Base-by-base conservation (phyloP, 2,888 invertebrate genomes). In the Chrysolina haemoptera region DNA sequence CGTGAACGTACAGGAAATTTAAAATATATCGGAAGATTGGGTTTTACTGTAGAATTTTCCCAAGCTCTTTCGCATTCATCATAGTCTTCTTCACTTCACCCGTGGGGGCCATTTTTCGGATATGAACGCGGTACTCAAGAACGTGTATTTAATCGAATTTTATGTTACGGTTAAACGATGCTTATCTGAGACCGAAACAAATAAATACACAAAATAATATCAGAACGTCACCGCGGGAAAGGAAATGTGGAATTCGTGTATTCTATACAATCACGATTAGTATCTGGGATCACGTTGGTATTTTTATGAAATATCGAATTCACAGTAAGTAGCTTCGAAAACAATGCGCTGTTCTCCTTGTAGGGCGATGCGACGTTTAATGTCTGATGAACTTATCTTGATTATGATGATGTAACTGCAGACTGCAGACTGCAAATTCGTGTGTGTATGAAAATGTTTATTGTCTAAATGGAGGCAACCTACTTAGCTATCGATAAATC, bases 131-230 rank as follows among this genome's bases (percentile, higher is more conserved):
- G 50, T 18, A n/a, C 12, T 59, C 35, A 59, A 35, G 59, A 59
- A 9, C n/a, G 59, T 2, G 27, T 35, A 35, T 10, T 66, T 27
- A 66, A 50, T 43, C 27, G 65, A 46, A 48, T 65, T 65, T 66
- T 50, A 18, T 50, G 50, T 66, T 50, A 50, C 18, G 50, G 50
- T n/a, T 35, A 50, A 11, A 11, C 50, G 53, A 66, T 66, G 62
- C 75, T 76, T 79, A 79, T 80, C 80, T 78, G 66, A 70, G 72
- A 76, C 78, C 77, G 81, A 78, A 78, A 79, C 80, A 81, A 81
- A 82, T 81, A 83, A 82, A 82, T 80, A 80, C 79, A 81, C 82
- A 81, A 83, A 83, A 83, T 82, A 80, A 81, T 82, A 82, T 82
- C 59, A n/a, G 35, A 20, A 14, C 27, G 59, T 59, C 83, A 80